Evolutionary conservation across 2,888 invertebrate species (phyloP), one percentile per base, ranked within the genome.

Genomic region (Drosophila peninsularis): DNA sequence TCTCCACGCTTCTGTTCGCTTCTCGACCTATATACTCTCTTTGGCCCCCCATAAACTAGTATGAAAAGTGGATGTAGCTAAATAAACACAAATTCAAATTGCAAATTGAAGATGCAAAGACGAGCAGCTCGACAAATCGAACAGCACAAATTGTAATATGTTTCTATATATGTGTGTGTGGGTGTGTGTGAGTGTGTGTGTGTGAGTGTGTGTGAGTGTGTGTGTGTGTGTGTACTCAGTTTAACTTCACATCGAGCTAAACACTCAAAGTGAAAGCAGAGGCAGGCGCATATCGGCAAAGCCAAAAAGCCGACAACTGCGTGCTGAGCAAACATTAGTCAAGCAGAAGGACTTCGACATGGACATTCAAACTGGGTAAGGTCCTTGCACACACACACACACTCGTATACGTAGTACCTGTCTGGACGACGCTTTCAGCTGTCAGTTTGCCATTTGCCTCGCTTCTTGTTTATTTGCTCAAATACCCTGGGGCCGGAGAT

Each of bases 281-380:
- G 45, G 19, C 36, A 32, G 37, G 36, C 47, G 30, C 47, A 49
- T 27, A 54, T 55, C 32, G 37, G 52, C 61, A 78, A 78, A 75
- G 75, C 63, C 60, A 61, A 61, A 74, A 78, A 78, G 75, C 55
- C 63, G 79, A 27, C 68, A 64, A 60, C 57, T 81, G 81, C 78
- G 81, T 78, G 78, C 69, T 62, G 62, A 63, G 63, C 63, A 63
- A 73, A 78, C 78, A 78, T 80, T 75, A 65, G 70, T 75, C 62
- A 62, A 27, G 52, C 54, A 42, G 30, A 54, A 41, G 41, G 21
- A 54, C 41, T 41, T 32, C 32, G 47, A 39, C 39, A 45, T 13
- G 36, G 37, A 47, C 39, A 52, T 53, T 56, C 41, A 30, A 32
- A 21, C 49, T 37, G 37, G 44, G 37, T 36, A 21, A 70, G 44